Evolutionary conservation across 2,888 invertebrate genomes (phyloP).

Genomic region (Ceramica pisi): DNA sequence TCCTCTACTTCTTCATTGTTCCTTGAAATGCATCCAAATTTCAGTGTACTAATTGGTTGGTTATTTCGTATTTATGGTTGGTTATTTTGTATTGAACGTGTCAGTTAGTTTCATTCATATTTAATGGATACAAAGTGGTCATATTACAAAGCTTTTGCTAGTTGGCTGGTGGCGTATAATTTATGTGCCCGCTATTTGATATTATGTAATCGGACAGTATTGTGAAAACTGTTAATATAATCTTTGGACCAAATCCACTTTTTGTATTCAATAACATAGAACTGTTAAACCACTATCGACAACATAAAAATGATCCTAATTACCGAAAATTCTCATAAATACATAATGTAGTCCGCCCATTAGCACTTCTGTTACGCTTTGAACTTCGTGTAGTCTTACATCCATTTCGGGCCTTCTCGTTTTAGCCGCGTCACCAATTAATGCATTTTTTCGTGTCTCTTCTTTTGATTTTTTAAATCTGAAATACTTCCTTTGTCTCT

Average conservation of each 20-base stretch:
- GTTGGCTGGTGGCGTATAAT: slow-evolving; percentile 50
- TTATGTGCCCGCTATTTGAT: slow-evolving; percentile 54
- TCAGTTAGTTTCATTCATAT: slow-evolving; percentile 56
- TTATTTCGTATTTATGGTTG: slow-evolving; percentile 52
- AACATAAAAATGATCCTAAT: slow-evolving; percentile 69
- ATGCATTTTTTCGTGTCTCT: slow-evolving; percentile 80
- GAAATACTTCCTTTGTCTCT: slow-evolving; percentile 70
- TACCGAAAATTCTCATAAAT: slow-evolving; percentile 71
- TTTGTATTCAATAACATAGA: slow-evolving; percentile 47
- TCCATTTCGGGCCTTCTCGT: slow-evolving; percentile 77
- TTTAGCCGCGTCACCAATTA: slow-evolving; percentile 84
- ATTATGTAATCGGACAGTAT: slow-evolving; percentile 58
- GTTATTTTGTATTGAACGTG: slow-evolving; percentile 51
- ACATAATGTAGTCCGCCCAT: slow-evolving; percentile 79
- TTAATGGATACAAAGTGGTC: slow-evolving; percentile 59
- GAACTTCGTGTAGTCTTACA: slow-evolving; percentile 79
- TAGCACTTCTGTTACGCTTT: slow-evolving; percentile 82
- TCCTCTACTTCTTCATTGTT: slow-evolving; percentile 84
- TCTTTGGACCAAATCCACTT: slow-evolving; percentile 47
- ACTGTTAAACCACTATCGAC: slow-evolving; percentile 47
- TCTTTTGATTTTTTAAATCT: slow-evolving; percentile 65
- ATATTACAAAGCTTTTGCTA: slow-evolving; percentile 55
- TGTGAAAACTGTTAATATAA: slow-evolving; percentile 57
- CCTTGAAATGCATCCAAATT: slow-evolving; percentile 60
- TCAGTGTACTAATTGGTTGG: slow-evolving; percentile 57